phyloP scores from a whole-genome alignment of 2,888 invertebrate genomes.

The Synergus umbraculus region DNA sequence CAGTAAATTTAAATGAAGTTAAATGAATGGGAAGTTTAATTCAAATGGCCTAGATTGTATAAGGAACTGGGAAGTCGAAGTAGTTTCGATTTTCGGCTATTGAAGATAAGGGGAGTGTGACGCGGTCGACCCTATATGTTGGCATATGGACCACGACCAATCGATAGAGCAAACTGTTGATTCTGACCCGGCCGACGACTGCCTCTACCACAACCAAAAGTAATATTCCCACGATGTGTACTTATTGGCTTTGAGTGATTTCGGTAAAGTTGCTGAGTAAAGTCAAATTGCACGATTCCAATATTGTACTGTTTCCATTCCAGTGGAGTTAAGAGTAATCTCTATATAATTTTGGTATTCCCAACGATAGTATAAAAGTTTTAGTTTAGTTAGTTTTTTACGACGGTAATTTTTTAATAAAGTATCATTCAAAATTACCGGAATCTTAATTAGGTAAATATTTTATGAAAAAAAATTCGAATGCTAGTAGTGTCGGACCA shows the following conservation, averaged over 20 bases:
- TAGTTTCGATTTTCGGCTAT: slow-evolving; percentile 23
- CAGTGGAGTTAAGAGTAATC: too few species aligned
- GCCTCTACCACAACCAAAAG: slow-evolving; percentile 17
- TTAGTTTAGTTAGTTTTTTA: too few species aligned
- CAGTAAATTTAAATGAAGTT: neutral
- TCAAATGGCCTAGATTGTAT: slow-evolving; percentile 19
- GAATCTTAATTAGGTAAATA: too few species aligned
- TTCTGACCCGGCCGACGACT: slow-evolving; percentile 72
- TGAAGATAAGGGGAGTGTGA: slow-evolving; percentile 8
- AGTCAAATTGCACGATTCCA: neutral
- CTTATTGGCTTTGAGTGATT: slow-evolving; percentile 36
- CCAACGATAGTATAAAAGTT: too few species aligned
- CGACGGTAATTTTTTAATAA: too few species aligned
- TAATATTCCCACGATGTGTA: slow-evolving; percentile 25
- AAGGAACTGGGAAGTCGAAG: slow-evolving; percentile 25
- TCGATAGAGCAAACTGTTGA: slow-evolving; percentile 78
- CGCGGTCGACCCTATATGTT: slow-evolving; percentile 45
- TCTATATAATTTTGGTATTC: neutral
- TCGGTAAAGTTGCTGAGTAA: slow-evolving; percentile 6
- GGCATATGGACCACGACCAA: slow-evolving; percentile 63
- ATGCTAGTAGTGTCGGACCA: too few species aligned
- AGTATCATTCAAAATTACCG: too few species aligned
- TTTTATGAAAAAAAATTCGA: too few species aligned
- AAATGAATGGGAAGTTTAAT: neutral
- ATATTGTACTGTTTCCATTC: neutral